Conservation (phyloP, 2,113 vertebrate genomes). For the Setophaga petechia region DNA sequence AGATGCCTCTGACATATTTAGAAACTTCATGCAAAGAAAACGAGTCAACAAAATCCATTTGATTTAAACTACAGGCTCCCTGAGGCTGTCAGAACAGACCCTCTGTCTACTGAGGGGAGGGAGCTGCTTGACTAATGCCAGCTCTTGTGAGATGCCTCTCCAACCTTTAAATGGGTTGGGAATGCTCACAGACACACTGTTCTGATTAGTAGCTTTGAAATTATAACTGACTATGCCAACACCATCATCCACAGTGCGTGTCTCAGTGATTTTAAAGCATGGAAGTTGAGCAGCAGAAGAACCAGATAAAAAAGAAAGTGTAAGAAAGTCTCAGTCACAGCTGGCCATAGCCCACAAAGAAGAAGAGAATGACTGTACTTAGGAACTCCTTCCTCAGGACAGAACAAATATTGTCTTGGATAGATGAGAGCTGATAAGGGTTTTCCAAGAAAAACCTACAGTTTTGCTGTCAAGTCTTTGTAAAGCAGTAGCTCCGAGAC, state of each 20-base stretch:
- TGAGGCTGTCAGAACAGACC: constrained; percentile 17
- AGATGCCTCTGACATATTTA: background rate
- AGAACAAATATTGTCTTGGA: background rate
- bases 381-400: background rate
- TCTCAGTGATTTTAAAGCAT: background rate
- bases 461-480: background rate
- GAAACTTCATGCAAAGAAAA: background rate
- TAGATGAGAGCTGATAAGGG: background rate
- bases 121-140: constrained; percentile 36
- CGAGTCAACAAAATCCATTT: background rate
- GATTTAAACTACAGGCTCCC: background rate
- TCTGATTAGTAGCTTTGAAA: background rate
- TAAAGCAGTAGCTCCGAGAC: background rate
- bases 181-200: background rate
- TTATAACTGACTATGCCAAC: background rate
- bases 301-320: too few species aligned
- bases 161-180: constrained; percentile 12
- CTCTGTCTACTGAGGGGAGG: background rate
- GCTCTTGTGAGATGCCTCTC: constrained; percentile 44
- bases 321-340: background rate
- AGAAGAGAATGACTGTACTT: background rate
- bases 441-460: background rate
- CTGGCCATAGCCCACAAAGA: background rate
- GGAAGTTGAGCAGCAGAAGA: too few species aligned
- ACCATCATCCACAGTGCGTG: background rate